These are phyloP conservation scores for Callocephalon fimbriatum DNA, from an alignment of 2,113 vertebrate genomes.

Conservation along the genomic window DNA sequence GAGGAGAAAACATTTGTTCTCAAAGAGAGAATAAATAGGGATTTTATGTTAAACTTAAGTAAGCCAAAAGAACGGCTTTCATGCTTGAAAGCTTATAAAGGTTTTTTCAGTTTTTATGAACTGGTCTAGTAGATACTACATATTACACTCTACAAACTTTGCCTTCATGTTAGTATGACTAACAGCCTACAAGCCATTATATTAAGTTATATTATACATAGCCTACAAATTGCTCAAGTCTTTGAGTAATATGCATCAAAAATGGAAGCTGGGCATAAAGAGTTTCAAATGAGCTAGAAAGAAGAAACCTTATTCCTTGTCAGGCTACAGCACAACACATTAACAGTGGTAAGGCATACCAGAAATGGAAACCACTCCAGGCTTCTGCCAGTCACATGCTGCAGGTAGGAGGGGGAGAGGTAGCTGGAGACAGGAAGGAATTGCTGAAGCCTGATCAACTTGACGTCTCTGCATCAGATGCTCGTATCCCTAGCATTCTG, in stretches of 20 bases:
- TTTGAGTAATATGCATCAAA: not conserved
- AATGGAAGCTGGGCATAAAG: not conserved
- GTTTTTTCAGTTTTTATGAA: not conserved
- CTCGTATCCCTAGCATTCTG: not conserved
- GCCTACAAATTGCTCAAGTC: not conserved
- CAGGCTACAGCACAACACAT: not conserved
- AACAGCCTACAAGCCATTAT: not conserved
- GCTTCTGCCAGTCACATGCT: not conserved
- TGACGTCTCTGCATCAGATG: not conserved
- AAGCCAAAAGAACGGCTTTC: not conserved
- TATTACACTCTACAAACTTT: not conserved
- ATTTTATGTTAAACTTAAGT: not conserved
- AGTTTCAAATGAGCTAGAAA: not conserved
- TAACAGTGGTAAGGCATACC: not conserved
- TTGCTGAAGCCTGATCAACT: not conserved
- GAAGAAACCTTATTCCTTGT: not conserved
- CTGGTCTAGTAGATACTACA: not conserved
- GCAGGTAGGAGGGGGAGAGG: not conserved
- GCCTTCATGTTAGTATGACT: not conserved
- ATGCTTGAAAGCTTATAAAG: not conserved
- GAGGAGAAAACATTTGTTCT: not conserved
- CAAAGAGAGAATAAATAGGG: not conserved
- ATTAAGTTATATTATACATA: not conserved
- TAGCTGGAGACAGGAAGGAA: not conserved
- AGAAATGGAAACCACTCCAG: not conserved